Conservation (phyloP, 2,888 invertebrate species). For the Xestia c-nigrum region DNA sequence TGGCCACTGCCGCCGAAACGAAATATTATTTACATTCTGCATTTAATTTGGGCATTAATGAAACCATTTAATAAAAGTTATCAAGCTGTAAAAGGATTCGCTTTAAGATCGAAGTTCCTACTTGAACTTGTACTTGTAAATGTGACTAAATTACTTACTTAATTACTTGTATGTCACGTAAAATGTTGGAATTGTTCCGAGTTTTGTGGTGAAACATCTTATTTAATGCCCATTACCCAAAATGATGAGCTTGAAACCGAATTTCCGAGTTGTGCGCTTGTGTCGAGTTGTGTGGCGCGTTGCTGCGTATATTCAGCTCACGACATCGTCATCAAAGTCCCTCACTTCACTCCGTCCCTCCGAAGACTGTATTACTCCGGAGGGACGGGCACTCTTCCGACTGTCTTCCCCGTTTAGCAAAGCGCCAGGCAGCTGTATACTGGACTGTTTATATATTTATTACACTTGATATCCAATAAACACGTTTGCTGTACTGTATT, state of each 20-base stretch:
- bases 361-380: slow-evolving; percentile 41
- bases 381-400: slow-evolving; percentile 12
- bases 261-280: slow-evolving; percentile 65
- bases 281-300: slow-evolving; percentile 63
- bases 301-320: slow-evolving; percentile 49
- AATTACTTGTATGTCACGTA: not conserved
- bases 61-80: slow-evolving; percentile 4
- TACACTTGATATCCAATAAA: slow-evolving; percentile 76
- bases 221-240: slow-evolving; percentile 17
- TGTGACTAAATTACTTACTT: not conserved
- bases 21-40: slow-evolving; percentile 31
- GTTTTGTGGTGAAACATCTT: not conserved
- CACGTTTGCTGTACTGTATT: slow-evolving; percentile 77
- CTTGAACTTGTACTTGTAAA: slow-evolving; percentile 22
- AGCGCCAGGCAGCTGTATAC: slow-evolving; percentile 69
- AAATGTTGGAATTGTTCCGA: slow-evolving; percentile 1
- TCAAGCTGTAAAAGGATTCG: not conserved
- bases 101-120: not conserved
- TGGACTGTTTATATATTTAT: slow-evolving; percentile 73
- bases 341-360: slow-evolving; percentile 20
- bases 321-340: slow-evolving; percentile 12
- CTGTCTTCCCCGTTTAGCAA: slow-evolving; percentile 61
- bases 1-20: slow-evolving; percentile 4
- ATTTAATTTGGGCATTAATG: slow-evolving; percentile 32
- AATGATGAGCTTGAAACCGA: slow-evolving; percentile 54